A percentile compares a stretch with the other conserved stretches of the same genome.
These are phyloP conservation scores for Hippocampus kuda DNA, from an alignment of 2,797 vertebrate genomes.

Conservation along the genomic window DNA sequence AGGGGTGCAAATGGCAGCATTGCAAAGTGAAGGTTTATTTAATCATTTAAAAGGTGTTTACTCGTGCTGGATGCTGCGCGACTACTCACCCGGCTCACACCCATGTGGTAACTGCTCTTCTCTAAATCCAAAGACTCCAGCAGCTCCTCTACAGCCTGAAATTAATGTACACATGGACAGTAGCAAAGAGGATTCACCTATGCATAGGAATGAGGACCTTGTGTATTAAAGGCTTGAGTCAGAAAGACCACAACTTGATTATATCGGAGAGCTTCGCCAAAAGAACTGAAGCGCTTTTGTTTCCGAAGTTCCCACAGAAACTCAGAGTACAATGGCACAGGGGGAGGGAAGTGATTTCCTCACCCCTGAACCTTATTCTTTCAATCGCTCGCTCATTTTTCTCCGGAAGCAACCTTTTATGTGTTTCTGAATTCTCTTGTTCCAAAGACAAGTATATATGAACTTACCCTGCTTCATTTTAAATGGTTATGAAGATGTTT, in stretches of 20 bases:
- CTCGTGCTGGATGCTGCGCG: conserved; percentile 18
- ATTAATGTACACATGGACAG: conserved; percentile 26
- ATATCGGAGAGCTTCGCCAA: conserved; percentile 45
- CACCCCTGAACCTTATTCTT: conserved; percentile 33
- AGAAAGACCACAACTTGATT: conserved; percentile 62
- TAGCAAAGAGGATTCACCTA: background rate
- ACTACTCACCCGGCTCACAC: conserved; percentile 84
- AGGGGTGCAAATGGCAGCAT: conserved; percentile 16
- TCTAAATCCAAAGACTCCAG: conserved; percentile 92
- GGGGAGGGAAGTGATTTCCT: conserved; percentile 48
- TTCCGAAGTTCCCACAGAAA: conserved; percentile 68
- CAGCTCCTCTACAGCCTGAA: conserved; percentile 91
- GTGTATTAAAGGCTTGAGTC: conserved; percentile 16
- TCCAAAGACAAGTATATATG: background rate
- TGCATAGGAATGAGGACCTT: background rate
- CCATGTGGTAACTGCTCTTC: conserved; percentile 94
- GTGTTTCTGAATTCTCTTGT: background rate
- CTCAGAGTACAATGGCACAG: conserved; percentile 45
- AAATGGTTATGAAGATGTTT: background rate
- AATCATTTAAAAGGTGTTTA: conserved; percentile 24
- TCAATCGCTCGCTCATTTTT: conserved; percentile 22
- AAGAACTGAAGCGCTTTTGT: conserved; percentile 66
- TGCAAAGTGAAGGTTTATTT: conserved; percentile 27
- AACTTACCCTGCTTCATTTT: background rate
- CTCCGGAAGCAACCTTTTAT: conserved; percentile 31